phyloP scores from a whole-genome alignment of 2,113 vertebrate species.

The Vulpes lagopus region DNA sequence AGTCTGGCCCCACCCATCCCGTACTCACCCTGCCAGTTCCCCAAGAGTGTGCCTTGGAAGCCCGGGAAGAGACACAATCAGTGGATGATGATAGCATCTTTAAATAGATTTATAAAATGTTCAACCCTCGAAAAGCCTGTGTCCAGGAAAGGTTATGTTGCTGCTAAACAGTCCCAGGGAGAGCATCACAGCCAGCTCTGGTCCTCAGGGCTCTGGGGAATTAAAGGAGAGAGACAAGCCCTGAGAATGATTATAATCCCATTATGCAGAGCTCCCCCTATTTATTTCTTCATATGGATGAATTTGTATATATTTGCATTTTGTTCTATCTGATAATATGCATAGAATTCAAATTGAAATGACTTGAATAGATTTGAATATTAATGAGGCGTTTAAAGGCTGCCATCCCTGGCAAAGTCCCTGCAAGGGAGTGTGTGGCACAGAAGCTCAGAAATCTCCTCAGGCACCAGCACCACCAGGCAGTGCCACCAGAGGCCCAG shows the following conservation, averaged over 20 bases:
- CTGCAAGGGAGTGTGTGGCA: conserved; percentile 14
- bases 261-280: conserved; percentile 85
- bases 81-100: not conserved
- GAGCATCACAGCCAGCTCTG: not conserved
- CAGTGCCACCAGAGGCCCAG: not conserved
- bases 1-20: not conserved
- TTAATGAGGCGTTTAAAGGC: conserved; percentile 86
- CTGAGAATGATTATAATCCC: conserved; percentile 84
- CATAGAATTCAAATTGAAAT: conserved; percentile 89
- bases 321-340: conserved; percentile 88
- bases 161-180: conserved; percentile 3
- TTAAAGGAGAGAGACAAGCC: conserved; percentile 66
- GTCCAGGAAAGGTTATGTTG: conserved; percentile 59
- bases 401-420: conserved; percentile 76
- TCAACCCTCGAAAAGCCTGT: not conserved
- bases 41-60: rapidly evolving
- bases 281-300: conserved; percentile 88
- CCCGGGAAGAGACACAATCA: not conserved
- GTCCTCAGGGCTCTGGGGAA: not conserved
- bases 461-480: not conserved
- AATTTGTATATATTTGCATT: conserved; percentile 89
- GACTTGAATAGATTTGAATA: conserved; percentile 89
- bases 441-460: conserved; percentile 46
- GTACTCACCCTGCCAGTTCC: rapidly evolving
- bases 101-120: not conserved